Evolutionary conservation across 2,113 vertebrate genomes (phyloP).

Genomic region (Lamprologus callipterus): DNA sequence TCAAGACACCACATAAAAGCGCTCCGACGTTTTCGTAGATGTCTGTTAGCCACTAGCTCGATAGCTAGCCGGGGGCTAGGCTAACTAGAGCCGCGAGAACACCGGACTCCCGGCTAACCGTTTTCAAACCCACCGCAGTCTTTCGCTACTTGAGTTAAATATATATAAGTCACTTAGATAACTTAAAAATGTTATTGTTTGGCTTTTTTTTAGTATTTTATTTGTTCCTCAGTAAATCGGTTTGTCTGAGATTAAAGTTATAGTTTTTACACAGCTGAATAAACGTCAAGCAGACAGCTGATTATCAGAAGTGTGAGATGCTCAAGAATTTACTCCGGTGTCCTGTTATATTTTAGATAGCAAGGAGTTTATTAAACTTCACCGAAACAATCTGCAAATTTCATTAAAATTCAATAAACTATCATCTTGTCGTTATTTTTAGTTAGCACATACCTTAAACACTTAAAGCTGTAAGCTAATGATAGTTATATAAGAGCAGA

Average conservation of each 20-base stretch:
- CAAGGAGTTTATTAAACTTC: not conserved
- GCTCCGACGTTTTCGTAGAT: too few relatives aligned
- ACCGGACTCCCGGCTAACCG: fast-evolving
- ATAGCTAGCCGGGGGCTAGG: too few relatives aligned
- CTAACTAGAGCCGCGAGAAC: too few relatives aligned
- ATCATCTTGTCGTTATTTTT: not conserved
- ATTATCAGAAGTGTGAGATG: not conserved
- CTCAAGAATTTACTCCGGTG: fast-evolving
- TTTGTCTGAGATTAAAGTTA: not conserved
- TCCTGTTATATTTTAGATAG: not conserved
- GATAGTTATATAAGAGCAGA: not conserved
- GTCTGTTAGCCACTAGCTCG: too few relatives aligned
- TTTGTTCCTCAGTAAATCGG: not conserved
- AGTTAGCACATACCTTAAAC: fast-evolving
- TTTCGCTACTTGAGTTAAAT: fast-evolving
- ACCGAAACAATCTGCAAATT: fast-evolving
- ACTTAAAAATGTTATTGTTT: fast-evolving
- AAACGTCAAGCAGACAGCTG: fast-evolving
- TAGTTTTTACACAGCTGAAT: not conserved
- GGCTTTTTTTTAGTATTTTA: fast-evolving
- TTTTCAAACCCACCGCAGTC: too few relatives aligned
- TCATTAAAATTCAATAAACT: fast-evolving
- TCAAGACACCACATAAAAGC: too few relatives aligned
- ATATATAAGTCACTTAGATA: not conserved
- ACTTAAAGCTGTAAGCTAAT: not conserved